phyloP scores from a whole-genome alignment of 2,113 vertebrate species.

The Semnornis frantzii region DNA sequence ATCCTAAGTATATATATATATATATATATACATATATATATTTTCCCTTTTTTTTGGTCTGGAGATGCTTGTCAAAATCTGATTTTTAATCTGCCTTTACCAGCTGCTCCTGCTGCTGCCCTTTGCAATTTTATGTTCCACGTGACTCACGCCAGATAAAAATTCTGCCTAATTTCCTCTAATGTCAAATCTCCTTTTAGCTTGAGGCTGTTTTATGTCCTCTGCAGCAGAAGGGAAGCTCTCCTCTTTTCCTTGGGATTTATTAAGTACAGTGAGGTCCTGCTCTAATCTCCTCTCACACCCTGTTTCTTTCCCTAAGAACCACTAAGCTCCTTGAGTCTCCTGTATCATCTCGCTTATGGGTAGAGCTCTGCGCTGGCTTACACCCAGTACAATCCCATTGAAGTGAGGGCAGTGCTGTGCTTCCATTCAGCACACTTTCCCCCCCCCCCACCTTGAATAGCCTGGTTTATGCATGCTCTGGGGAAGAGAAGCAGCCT shows the following conservation, averaged over 20 bases:
- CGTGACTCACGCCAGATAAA: not conserved
- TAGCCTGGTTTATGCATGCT: not conserved
- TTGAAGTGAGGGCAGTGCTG: not conserved
- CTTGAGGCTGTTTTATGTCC: not conserved
- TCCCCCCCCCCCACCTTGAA: not conserved
- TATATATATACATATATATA: no score
- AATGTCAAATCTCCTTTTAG: not conserved
- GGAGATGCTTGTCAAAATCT: constrained; percentile 6
- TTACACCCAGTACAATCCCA: not conserved
- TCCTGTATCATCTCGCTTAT: not conserved
- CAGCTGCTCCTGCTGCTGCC: constrained; percentile 48
- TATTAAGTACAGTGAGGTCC: constrained; percentile 13
- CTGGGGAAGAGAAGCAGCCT: not conserved
- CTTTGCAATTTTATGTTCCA: not conserved
- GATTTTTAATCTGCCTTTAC: constrained; percentile 43
- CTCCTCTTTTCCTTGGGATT: constrained; percentile 31
- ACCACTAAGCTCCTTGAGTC: constrained; percentile 34
- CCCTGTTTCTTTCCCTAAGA: constrained; percentile 26
- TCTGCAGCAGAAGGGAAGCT: not conserved
- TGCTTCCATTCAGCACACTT: not conserved
- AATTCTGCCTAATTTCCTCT: not conserved
- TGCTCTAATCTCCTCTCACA: constrained; percentile 40
- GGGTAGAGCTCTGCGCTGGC: constrained; percentile 24
- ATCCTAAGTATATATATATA: no score
- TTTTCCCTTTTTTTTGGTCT: no score